Evolutionary conservation across 23 tunicate genomes (phyloP).

Genomic region (Ciona savignyi): DNA sequence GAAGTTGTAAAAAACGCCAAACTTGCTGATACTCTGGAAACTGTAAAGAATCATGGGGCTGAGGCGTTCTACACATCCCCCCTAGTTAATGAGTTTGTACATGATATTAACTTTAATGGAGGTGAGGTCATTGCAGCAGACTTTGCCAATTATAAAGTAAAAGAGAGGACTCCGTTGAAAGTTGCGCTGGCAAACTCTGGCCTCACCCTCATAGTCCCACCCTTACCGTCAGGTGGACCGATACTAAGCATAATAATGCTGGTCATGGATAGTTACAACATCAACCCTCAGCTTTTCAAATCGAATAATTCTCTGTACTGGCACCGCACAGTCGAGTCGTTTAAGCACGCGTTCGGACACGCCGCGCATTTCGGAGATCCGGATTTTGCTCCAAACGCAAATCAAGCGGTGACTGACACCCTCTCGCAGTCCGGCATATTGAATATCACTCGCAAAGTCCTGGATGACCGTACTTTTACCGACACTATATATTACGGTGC

Average conservation of each 20-base stretch:
- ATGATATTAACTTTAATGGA: conserved; percentile 29
- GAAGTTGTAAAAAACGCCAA: conserved; percentile 37
- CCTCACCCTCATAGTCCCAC: conserved; percentile 35
- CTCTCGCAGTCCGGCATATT: conserved; percentile 1
- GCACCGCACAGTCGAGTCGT: conserved; percentile 75
- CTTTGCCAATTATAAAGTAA: conserved; percentile 32
- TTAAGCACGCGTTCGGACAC: conserved; percentile 66
- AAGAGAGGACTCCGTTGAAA: conserved; percentile 21
- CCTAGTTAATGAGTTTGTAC: conserved; percentile 23
- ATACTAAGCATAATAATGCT: conserved; percentile 49
- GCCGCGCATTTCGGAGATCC: conserved; percentile 41
- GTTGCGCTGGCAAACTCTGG: conserved; percentile 33
- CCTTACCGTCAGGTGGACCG: conserved; percentile 85
- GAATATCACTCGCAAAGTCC: conserved; percentile 17
- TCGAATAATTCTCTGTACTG: conserved; percentile 39
- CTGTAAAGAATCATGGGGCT: conserved; percentile 31
- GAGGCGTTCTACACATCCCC: conserved; percentile 39
- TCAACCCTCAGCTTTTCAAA: conserved; percentile 12
- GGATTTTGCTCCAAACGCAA: conserved; percentile 18
- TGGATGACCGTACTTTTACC: conserved; percentile 28
- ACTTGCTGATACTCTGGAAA: conserved; percentile 47
- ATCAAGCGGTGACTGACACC: not conserved
- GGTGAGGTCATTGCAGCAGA: conserved; percentile 30
- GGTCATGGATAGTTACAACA: conserved; percentile 46
- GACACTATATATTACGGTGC: conserved; percentile 75